Conservation (phyloP, 2,113 vertebrate species). For the Motacilla alba region DNA sequence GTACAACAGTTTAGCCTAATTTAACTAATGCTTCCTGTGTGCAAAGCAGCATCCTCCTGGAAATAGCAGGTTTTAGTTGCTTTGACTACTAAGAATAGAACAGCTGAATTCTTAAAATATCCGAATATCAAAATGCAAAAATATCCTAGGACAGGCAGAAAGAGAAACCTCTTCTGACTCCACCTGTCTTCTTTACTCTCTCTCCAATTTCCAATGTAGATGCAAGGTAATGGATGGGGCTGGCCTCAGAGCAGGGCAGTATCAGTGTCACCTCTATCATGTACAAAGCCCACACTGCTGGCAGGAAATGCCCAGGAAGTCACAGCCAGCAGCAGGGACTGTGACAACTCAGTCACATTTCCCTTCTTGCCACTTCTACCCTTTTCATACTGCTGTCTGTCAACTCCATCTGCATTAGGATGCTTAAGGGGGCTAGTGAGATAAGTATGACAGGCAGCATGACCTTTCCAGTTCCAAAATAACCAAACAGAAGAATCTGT, state of each 20-base stretch:
- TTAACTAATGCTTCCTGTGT: background rate
- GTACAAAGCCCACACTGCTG: background rate
- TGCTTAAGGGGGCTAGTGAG: slow-evolving; percentile 20
- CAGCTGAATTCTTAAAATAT: background rate
- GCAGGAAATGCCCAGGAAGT: background rate
- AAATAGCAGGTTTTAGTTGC: background rate
- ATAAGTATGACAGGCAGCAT: slow-evolving; percentile 37
- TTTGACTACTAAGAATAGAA: background rate
- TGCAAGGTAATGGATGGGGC: background rate
- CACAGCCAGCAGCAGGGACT: background rate
- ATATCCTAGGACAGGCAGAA: background rate
- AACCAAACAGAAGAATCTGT: slow-evolving; percentile 22
- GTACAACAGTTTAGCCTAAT: background rate
- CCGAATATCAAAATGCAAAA: background rate
- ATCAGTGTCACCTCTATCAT: background rate
- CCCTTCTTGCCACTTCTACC: slow-evolving; percentile 18
- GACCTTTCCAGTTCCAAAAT: slow-evolving; percentile 52
- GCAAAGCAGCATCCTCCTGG: background rate
- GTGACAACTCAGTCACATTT: slow-evolving; percentile 11
- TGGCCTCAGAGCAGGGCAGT: background rate
- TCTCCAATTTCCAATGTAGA: background rate
- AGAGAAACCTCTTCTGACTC: background rate
- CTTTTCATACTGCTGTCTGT: slow-evolving; percentile 47
- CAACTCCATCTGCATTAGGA: slow-evolving; percentile 33
- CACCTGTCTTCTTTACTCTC: background rate